Base-by-base conservation (phyloP, 2,888 invertebrate species). In the Atethmia centrago region DNA sequence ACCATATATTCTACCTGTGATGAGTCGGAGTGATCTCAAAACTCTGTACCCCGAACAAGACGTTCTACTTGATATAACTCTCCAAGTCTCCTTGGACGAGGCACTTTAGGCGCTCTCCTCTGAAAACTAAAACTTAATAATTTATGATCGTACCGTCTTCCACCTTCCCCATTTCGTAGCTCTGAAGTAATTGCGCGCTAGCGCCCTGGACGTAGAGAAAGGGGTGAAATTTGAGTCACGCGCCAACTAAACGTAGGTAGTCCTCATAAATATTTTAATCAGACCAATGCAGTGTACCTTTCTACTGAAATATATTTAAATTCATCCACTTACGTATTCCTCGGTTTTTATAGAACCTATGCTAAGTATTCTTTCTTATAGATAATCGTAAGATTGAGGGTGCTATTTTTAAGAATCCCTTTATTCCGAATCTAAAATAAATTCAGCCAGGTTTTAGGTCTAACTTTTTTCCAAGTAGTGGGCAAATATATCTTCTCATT, bases 211-310 rank as follows among this genome's bases (percentile, higher is more conserved):
- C 79, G 68, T 71, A 82, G 86, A 90, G 89, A 92, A 93, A 92
- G 92, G 79, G 92, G 91, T 92, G 87, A 90, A 92, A 93, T 92
- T 92, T 92, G 87, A 92, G 92, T 90, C 92, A 93, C 91, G 93
- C 86, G 83, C 87, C 81, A 85, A 88, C 87, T 86, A 86, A 87
- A 85, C 85, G 87, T 87, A 86, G 83, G 87, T 75, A 85, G 74
- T 69, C 73, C 91, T 93, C 93, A 93, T 93, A 93, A 93, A 94
- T 93, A 94, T 93, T 93, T 89, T 93, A 93, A 93, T 93, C 90
- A 88, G 83, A 83, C 81, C 78, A 83, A 82, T 71, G 77, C 73
- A 82, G 82, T 85, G 73, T 75, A 76, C 82, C 88, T 85, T 87
- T 85, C 83, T 53, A 74, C 79, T 82, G 87, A 89, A 92, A 90